Conservation (phyloP, 2,888 invertebrate genomes). For the Eudemis profundana region DNA sequence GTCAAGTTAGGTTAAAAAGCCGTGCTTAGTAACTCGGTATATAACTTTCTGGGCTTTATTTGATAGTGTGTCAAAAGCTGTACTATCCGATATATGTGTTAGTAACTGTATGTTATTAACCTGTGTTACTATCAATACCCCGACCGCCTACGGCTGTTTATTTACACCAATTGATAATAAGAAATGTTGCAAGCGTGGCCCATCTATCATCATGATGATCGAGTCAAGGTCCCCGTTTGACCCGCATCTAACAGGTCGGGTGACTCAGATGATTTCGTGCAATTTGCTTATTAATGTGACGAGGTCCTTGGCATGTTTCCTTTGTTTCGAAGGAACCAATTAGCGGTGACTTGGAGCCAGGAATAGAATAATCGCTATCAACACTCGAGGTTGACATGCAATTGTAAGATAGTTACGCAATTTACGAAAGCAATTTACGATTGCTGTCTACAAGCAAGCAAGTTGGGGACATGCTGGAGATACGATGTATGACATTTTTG, state of each 20-base stretch:
- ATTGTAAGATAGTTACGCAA: slow-evolving; percentile 2
- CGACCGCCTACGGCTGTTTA: slow-evolving; percentile 12
- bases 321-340: slow-evolving; percentile 53
- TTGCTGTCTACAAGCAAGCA: background rate
- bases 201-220: slow-evolving; percentile 47
- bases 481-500: too few relatives aligned
- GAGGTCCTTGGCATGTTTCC: slow-evolving; percentile 66
- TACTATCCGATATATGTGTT: too few relatives aligned
- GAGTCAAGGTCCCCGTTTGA: slow-evolving; percentile 49
- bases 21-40: too few relatives aligned
- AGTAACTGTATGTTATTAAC: too few relatives aligned
- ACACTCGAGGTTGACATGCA: slow-evolving; percentile 13
- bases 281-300: slow-evolving; percentile 70
- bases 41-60: too few relatives aligned
- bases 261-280: slow-evolving; percentile 60
- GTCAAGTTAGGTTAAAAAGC: too few relatives aligned
- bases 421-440: slow-evolving; percentile 6
- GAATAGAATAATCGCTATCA: slow-evolving; percentile 42
- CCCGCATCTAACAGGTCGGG: slow-evolving; percentile 47
- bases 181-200: slow-evolving; percentile 24
- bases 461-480: too few relatives aligned
- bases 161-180: slow-evolving; percentile 31
- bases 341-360: slow-evolving; percentile 36
- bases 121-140: background rate
- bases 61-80: too few relatives aligned